A percentile compares a stretch with the other conserved stretches of the same genome.
phyloP scores from a whole-genome alignment of 2,888 invertebrate species.

The Ectemnius lituratus region DNA sequence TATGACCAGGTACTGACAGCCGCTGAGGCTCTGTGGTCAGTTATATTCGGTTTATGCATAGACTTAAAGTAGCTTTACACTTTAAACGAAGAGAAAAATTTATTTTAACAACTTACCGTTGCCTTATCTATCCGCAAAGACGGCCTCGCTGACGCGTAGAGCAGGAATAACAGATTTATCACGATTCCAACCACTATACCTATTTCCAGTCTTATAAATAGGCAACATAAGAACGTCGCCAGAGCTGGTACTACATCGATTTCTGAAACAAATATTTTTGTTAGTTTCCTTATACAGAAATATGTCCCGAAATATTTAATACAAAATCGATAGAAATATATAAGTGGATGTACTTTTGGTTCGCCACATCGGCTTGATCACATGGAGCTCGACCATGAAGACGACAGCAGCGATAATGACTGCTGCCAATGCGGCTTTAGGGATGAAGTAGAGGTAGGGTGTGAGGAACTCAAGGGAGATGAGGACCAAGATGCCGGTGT shows the following conservation, averaged over 20 bases:
- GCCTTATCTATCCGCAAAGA: constrained; percentile 81
- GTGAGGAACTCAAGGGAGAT: constrained; percentile 82
- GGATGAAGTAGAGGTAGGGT: constrained; percentile 83
- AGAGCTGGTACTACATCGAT: constrained; percentile 83
- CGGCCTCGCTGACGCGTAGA: constrained; percentile 83
- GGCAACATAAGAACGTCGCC: constrained; percentile 83
- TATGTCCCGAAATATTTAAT: not conserved
- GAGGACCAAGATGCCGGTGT: constrained; percentile 81
- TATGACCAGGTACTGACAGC: constrained; percentile 80
- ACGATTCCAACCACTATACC: constrained; percentile 84
- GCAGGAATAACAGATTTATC: constrained; percentile 81
- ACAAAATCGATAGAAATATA: not conserved
- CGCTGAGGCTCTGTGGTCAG: constrained; percentile 78
- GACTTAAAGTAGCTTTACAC: constrained; percentile 1
- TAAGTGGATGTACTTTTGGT: constrained; percentile 80
- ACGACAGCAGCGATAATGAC: constrained; percentile 87
- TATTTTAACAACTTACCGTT: constrained; percentile 75
- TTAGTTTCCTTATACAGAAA: not conserved
- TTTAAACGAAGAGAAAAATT: not conserved
- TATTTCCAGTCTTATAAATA: constrained; percentile 83
- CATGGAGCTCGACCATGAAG: constrained; percentile 84
- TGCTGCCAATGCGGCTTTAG: constrained; percentile 83
- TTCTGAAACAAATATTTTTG: constrained; percentile 76
- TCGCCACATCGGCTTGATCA: constrained; percentile 83
- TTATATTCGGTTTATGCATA: not conserved